These are phyloP conservation scores for Liopterus haemorrhoidalis DNA, from an alignment of 2,888 invertebrate genomes.

Conservation along the genomic window DNA sequence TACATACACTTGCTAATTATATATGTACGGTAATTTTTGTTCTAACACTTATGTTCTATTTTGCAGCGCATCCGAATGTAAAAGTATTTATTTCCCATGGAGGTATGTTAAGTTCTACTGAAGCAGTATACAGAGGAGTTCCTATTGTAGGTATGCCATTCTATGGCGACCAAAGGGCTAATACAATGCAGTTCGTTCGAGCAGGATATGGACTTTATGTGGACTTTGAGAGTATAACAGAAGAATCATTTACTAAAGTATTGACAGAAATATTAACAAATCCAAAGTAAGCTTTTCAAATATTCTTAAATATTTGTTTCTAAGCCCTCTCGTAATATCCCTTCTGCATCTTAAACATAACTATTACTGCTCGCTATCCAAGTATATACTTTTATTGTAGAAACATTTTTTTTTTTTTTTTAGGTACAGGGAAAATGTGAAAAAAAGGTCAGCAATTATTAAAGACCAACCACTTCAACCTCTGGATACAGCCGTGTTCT, in stretches of 20 bases:
- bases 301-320: neutral
- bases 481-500: conserved; percentile 17
- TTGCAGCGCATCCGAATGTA: conserved; percentile 23
- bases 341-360: too few species aligned
- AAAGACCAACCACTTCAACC: conserved; percentile 16
- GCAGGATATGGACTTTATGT: conserved; percentile 43
- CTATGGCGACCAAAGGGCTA: conserved; percentile 19
- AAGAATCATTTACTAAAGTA: conserved; percentile 40
- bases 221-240: conserved; percentile 42
- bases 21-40: too few species aligned
- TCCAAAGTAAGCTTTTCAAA: conserved; percentile 30
- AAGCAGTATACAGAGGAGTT: conserved; percentile 21
- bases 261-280: conserved; percentile 42
- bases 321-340: neutral
- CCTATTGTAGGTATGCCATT: conserved; percentile 21
- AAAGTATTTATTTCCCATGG: conserved; percentile 24
- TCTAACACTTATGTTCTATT: conserved; percentile 7
- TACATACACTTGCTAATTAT: too few species aligned
- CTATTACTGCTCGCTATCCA: too few species aligned
- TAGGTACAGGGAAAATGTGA: conserved; percentile 14
- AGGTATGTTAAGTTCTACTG: conserved; percentile 18
- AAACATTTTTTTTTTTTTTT: conserved; percentile 11
- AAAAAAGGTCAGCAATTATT: conserved; percentile 11
- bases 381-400: too few species aligned
- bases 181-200: conserved; percentile 14